phyloP scores from a whole-genome alignment of 2,797 vertebrate species.

The Smutsia gigantea region DNA sequence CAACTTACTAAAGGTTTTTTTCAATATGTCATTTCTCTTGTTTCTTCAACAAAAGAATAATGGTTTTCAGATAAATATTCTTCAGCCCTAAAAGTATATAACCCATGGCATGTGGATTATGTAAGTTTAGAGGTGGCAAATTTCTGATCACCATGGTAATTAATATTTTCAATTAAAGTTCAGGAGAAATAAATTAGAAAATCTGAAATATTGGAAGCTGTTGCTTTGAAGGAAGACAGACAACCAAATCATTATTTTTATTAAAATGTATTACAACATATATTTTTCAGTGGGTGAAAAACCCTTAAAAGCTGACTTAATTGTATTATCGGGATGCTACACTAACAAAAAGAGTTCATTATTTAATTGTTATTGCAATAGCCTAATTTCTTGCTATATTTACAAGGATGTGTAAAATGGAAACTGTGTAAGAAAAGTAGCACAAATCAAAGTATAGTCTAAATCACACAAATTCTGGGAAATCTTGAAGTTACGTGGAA shows the following conservation, averaged over 20 bases:
- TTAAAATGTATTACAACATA: background rate
- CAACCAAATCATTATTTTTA: background rate
- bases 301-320: background rate
- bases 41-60: constrained; percentile 36
- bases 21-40: background rate
- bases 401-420: background rate
- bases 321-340: background rate
- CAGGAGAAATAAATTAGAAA: background rate
- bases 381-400: background rate
- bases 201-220: background rate
- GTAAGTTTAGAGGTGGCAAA: background rate
- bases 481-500: background rate
- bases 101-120: background rate
- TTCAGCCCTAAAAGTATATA: background rate
- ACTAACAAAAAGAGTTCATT: background rate
- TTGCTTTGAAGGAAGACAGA: background rate
- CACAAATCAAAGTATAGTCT: background rate
- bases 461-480: background rate
- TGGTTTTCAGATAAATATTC: constrained; percentile 5
- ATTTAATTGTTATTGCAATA: background rate
- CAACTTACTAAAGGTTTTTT: background rate
- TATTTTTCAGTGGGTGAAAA: background rate
- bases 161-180: background rate
- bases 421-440: background rate
- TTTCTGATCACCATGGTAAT: background rate